Evolutionary conservation across 2,113 vertebrate genomes (phyloP), one percentile per base, ranked within the genome.

Genomic region (Tenebrosternarchus preto): DNA sequence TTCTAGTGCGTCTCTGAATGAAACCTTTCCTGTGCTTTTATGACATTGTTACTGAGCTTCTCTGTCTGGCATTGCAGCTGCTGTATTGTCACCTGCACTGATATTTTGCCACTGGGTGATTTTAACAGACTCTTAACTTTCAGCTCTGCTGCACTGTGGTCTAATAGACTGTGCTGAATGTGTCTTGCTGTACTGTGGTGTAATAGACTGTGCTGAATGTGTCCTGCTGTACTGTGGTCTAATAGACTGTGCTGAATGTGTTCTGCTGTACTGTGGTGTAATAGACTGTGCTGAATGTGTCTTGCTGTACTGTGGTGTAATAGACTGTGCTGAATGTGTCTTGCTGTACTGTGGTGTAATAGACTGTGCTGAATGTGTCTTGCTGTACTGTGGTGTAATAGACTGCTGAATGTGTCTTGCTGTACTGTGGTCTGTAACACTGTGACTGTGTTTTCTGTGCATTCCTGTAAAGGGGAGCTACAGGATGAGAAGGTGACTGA

Each of bases 401-500:
- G 33, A 33, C 9, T 57, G 56, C 17, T 31, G 16, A 17, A 15
- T 31, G 8, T 50, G 1, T 12, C 12, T 12, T 50, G 61, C 15
- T 6, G 22, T 1, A 22, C 11, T 29, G 1, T n/a, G 22, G 33
- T 63, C 7, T 43, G 16, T 25, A 3, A 11, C 20, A n/a, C 5
- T 33, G 39, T n/a, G 6, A n/a, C n/a, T 20, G 27, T 17, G 17
- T 1, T 72, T 8, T 55, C 19, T 80, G 22, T 83, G 22, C 80
- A 27, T 24, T 69, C 77, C 76, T 75, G 80, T 63, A 67, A 61
- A 88, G 90, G 16, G 0, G 84, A 89, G 19, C 72, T 53, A 19
- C 75, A 68, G 64, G 87, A 85, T 19, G 92, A 92, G 55, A 87
- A 92, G 55, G 86, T 36, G 5, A 78, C 72, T 2, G 85, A 87